Base-by-base conservation (phyloP, 1,140 invertebrate species). In the Tetranychus cinnabarinus region DNA sequence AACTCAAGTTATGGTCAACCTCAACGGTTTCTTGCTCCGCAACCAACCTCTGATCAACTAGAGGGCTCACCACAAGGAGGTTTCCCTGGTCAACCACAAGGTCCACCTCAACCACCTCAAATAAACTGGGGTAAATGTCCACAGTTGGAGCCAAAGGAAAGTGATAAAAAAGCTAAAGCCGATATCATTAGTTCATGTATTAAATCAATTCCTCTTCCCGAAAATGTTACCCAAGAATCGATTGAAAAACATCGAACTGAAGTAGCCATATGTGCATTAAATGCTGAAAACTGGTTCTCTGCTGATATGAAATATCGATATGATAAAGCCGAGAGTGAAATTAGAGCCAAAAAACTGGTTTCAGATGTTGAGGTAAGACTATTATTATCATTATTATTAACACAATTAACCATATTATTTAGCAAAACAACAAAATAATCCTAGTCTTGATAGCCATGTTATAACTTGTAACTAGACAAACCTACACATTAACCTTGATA, bases 241-340 rank as follows among this genome's bases (percentile, higher is more conserved):
- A 56, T 62, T 23, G 61, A 57, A 50, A 36, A 36, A 33, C 61
- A 62, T 46, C 54, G 56, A 37, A 35, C 23, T 31, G 42, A 62
- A 50, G 48, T 62, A 7, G 61, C 61, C 54, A 35, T 7, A n/a
- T 62, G 61, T 50, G 61, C 61, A 15, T 39, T 62, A 12, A 35
- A 60, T 8, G 58, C 35, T n/a, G 63, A 64, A 37, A 56, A 57
- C 31, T 64, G 63, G 67, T 68, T 68, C 61, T 62, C 65, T 48
- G 46, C 45, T 31, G 59, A 66, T 47, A 66, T 66, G n/a, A 62
- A 61, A 46, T 68, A 68, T 62, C 65, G 64, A 15, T 68, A 68
- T 61, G 66, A 65, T 7, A 61, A 64, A 31, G 67, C 67, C 13
- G 62, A 63, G 46, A 60, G 50, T 39, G 66, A 68, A 64, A 68